A percentile compares a stretch with the other conserved stretches of the same genome.
phyloP scores from a whole-genome alignment of 2,888 invertebrate species.

The Oligia fasciuncula region DNA sequence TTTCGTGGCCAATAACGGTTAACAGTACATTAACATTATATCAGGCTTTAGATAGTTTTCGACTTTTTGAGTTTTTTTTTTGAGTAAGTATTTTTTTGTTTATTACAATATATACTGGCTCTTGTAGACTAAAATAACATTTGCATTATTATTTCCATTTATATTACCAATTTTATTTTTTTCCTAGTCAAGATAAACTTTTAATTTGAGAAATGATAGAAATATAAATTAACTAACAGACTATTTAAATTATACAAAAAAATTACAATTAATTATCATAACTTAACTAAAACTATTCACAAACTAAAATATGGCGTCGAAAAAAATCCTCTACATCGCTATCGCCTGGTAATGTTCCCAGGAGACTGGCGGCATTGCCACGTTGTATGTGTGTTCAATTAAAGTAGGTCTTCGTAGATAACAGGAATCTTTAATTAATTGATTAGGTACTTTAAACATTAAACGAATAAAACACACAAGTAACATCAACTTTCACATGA shows the following conservation, averaged over 20 bases:
- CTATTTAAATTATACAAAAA: background rate
- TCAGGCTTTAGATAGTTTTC: slow-evolving; percentile 41
- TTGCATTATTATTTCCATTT: too few relatives aligned
- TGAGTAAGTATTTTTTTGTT: background rate
- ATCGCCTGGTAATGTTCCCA: background rate
- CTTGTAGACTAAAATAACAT: background rate
- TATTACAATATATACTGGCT: background rate
- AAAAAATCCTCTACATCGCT: background rate
- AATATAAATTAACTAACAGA: too few relatives aligned
- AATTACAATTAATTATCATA: background rate
- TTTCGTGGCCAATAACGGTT: slow-evolving; percentile 52
- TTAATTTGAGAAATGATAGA: too few relatives aligned
- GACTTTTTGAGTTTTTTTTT: slow-evolving; percentile 7
- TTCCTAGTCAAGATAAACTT: too few relatives aligned
- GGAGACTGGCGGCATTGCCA: background rate
- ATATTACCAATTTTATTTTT: too few relatives aligned
- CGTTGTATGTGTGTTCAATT: background rate
- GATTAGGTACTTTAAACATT: background rate
- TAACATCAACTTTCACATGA: background rate
- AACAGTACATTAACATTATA: slow-evolving; percentile 50
- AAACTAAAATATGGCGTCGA: background rate
- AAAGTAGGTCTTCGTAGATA: background rate
- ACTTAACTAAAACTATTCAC: background rate
- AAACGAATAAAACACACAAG: background rate
- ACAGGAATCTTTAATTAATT: background rate